These are phyloP conservation scores for Pardalotus punctatus DNA, from an alignment of 2,113 vertebrate species.

Conservation along the genomic window DNA sequence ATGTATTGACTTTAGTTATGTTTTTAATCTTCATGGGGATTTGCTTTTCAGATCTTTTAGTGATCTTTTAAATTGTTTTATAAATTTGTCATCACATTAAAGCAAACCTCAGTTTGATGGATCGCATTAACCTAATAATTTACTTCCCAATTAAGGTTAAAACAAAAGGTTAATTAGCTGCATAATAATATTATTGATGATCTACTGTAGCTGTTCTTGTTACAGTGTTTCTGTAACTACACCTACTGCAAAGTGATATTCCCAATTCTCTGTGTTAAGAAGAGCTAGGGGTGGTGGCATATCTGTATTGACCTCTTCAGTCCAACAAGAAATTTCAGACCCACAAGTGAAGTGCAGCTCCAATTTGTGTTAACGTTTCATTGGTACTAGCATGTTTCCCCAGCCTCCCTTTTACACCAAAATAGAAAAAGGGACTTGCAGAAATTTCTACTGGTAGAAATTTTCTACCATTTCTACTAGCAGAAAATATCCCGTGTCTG, in stretches of 20 bases:
- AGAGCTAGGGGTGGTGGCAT: neutral
- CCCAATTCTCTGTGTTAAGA: neutral
- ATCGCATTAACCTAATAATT: neutral
- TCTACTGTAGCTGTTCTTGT: neutral
- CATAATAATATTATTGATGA: neutral
- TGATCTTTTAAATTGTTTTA: neutral
- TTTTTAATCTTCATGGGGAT: neutral
- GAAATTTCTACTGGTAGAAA: neutral
- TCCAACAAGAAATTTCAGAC: neutral
- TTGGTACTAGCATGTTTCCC: neutral
- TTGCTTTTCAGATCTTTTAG: neutral
- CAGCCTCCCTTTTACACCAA: neutral
- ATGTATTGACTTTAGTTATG: neutral
- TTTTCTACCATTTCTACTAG: neutral
- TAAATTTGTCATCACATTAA: neutral
- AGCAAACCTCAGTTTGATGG: neutral
- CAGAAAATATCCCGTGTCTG: fast-evolving
- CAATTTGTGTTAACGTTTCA: neutral
- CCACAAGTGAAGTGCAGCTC: neutral
- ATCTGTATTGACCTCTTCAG: neutral
- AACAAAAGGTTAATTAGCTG: neutral
- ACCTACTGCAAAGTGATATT: neutral
- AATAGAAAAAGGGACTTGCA: neutral
- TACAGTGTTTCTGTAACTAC: neutral
- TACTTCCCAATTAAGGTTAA: neutral